phyloP scores from a whole-genome alignment of 2,113 vertebrate species.

The Neopipo cinnamomea region DNA sequence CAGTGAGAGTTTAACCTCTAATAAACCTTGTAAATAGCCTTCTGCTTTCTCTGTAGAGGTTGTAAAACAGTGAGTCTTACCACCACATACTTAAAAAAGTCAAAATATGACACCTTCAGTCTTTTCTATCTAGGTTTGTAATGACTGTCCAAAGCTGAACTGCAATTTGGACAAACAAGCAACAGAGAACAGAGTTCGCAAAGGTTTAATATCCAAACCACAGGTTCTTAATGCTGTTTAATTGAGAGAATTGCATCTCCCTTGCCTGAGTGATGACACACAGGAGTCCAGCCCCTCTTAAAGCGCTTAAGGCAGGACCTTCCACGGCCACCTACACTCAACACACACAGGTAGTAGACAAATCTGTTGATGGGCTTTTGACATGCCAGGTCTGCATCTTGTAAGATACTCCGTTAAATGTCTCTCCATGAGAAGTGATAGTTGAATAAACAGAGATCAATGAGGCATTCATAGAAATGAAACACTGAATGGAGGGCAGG shows the following conservation, averaged over 20 bases:
- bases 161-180: background rate
- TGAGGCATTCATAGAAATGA: background rate
- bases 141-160: background rate
- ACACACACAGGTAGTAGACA: rapidly evolving
- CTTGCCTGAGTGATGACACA: background rate
- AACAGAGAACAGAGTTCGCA: background rate
- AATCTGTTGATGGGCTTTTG: background rate
- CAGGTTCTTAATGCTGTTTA: background rate
- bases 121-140: background rate
- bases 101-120: background rate
- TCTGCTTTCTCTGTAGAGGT: background rate
- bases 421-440: background rate
- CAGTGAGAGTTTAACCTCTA: background rate
- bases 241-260: background rate
- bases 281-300: rapidly evolving
- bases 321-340: background rate
- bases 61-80: background rate
- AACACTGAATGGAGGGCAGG: background rate
- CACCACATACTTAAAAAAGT: background rate
- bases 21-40: background rate
- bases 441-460: background rate
- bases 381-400: rapidly evolving
- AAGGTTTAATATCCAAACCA: background rate
- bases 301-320: rapidly evolving
- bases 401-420: background rate